Base-by-base conservation (phyloP, 2,888 invertebrate genomes). In the Myopa testacea region DNA sequence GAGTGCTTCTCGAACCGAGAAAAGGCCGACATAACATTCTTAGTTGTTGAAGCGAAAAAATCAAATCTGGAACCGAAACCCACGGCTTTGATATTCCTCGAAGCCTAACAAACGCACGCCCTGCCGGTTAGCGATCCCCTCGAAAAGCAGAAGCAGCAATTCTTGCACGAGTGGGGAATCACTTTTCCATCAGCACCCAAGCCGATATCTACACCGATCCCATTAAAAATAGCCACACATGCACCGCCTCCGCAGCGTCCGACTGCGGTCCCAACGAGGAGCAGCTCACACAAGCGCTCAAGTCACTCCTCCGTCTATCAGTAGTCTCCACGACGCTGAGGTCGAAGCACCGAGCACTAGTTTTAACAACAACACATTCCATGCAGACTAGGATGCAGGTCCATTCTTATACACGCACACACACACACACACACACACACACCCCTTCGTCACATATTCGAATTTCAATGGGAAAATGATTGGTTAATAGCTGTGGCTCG, bases 31-130 rank as follows among this genome's bases (percentile, higher is more conserved):
- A 96, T 98, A 90, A 96, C 97, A 91, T 96, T 98, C 91, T 92
- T 97, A 87, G 97, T 98, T 84, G 94, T 96, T 82, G 96, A 96
- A 91, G 96, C 96, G 84, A 96, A 96, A 91, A 96, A 96, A 90
- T 95, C 95, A 86, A 96, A 96, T 90, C 91, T 95, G 90, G 96
- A 96, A 91, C 96, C 95, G 85, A 96, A 96, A 91, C 96, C 96
- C 83, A 96, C 96, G 86, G 96, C 96, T 83, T 91, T 96, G 82
- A 95, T 96, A 90, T 96, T 96, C 91, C 91, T 96, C 91, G 96
- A 96, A 92, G 95, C 95, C 93, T 96, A 95, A 95, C 95, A 95
- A 93, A 93, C 94, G 93, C 94, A 94, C 90, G 93, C 94, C 93
- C 94, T 94, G 93, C 94, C 94, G 93, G 93, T 93, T 93, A 94